Conservation (phyloP, 1,140 invertebrate genomes). For the Pemphigus obesinymphae region DNA sequence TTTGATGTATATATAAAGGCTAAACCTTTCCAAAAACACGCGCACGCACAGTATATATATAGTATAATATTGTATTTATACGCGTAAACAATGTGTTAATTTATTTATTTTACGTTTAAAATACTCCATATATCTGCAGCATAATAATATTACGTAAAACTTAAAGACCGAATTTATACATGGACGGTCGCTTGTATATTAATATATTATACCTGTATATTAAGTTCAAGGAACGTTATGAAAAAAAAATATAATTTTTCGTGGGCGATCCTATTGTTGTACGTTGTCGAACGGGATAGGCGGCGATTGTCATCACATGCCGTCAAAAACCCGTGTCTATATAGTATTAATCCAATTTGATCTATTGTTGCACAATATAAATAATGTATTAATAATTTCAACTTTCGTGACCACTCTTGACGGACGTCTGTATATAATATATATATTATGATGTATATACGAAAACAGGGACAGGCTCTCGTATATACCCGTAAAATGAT, state of each 20-base stretch:
- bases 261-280: constrained; percentile 11
- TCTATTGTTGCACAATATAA: neutral
- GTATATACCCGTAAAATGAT: neutral
- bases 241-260: neutral
- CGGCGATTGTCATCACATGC: neutral
- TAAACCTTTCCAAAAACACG: constrained; percentile 24
- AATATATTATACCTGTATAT: no score
- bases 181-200: neutral
- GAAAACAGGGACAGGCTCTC: neutral
- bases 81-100: neutral
- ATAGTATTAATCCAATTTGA: neutral
- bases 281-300: neutral
- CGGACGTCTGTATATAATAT: neutral
- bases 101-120: neutral
- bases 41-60: neutral
- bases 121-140: neutral
- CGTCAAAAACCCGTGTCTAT: neutral
- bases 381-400: constrained; percentile 1
- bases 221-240: neutral
- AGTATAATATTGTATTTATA: neutral
- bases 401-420: constrained; percentile 13
- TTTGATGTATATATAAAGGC: constrained; percentile 25
- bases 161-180: neutral
- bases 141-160: neutral
- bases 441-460: no score